Conservation (phyloP, 2,113 vertebrate species). For the Elaphurus davidianus region DNA sequence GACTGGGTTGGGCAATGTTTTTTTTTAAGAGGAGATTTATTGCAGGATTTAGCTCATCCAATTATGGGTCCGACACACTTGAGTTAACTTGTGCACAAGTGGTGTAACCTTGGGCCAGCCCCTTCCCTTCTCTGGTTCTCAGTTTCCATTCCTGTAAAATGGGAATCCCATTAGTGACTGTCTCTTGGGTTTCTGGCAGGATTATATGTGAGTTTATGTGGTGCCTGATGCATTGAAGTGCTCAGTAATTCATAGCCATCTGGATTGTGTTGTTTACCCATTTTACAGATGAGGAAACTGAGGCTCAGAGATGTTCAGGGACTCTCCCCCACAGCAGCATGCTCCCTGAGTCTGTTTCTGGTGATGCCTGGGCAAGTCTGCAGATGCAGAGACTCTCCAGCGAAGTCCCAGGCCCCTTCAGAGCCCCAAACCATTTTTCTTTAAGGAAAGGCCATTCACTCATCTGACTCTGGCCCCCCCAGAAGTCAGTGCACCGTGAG, state of each 20-base stretch:
- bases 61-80: neutral
- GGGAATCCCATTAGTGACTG: neutral
- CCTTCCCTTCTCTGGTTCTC: neutral
- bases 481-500: neutral
- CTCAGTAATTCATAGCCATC: neutral
- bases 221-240: fast-evolving
- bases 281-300: neutral
- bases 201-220: neutral
- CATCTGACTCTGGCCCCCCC: fast-evolving
- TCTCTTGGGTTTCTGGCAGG: neutral
- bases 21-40: neutral
- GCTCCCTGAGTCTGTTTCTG: neutral
- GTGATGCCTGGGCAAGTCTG: neutral
- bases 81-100: neutral
- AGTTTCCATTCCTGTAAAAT: neutral
- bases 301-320: neutral
- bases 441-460: neutral
- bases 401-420: too few species aligned
- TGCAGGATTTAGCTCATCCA: neutral
- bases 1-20: neutral
- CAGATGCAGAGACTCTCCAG: neutral
- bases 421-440: neutral
- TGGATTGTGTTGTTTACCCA: neutral
- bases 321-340: too few species aligned
- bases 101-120: neutral